Evolutionary conservation across 2,113 vertebrate species (phyloP).

Genomic region (Thomomys bottae): DNA sequence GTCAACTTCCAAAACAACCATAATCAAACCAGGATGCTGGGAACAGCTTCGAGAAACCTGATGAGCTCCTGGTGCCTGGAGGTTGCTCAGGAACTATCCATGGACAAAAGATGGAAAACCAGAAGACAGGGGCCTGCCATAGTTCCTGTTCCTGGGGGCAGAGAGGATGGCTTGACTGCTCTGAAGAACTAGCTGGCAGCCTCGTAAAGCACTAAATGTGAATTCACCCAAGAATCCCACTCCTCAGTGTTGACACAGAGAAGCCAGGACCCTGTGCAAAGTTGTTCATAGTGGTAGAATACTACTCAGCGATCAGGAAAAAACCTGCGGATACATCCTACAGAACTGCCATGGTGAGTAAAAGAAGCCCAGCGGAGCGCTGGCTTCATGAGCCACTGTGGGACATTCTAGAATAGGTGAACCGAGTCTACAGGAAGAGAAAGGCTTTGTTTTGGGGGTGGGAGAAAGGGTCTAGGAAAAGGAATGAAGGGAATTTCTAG

Average conservation of each 20-base stretch:
- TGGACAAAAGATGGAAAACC: background rate
- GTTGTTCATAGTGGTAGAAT: background rate
- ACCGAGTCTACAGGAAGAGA: background rate
- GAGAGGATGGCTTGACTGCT: background rate
- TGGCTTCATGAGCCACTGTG: background rate
- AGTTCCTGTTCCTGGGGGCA: background rate
- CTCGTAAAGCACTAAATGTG: background rate
- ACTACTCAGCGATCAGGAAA: background rate
- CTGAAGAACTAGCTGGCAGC: background rate
- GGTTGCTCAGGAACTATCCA: background rate
- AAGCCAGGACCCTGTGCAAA: background rate
- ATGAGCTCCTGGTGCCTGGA: background rate
- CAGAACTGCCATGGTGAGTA: accelerated
- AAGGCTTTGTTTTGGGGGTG: background rate
- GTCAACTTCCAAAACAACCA: background rate
- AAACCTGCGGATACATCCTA: accelerated
- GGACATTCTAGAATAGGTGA: background rate
- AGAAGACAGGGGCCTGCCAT: background rate
- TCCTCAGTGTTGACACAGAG: background rate
- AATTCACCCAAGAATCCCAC: too few species aligned
- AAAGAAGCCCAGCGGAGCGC: background rate
- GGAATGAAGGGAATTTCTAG: background rate
- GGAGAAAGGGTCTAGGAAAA: background rate
- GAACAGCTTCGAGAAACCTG: background rate
- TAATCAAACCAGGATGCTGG: background rate